Percentiles rank a stretch among this genome's conserved stretches.
These are phyloP conservation scores for Ctena decussata DNA, from an alignment of 2,888 invertebrate genomes.

Conservation along the genomic window DNA sequence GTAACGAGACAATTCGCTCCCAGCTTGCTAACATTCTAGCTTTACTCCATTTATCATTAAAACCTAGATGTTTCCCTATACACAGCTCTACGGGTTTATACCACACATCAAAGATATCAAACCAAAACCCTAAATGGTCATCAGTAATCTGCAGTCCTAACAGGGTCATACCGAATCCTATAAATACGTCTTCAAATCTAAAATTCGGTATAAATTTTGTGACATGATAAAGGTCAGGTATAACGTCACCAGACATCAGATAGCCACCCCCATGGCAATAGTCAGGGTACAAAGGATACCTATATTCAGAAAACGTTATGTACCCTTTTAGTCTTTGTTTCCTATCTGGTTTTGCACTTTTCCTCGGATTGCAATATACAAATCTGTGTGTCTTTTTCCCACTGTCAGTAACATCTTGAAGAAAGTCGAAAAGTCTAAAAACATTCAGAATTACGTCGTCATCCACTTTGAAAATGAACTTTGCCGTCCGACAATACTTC, in stretches of 20 bases:
- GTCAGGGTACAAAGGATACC: not conserved
- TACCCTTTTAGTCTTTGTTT: not conserved
- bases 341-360: not conserved
- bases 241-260: not conserved
- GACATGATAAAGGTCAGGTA: not conserved
- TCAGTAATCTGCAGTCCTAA: not conserved
- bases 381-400: no score
- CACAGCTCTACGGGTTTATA: no score
- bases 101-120: no score
- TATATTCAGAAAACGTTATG: not conserved
- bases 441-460: slow-evolving; percentile 82
- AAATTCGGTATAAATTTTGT: not conserved
- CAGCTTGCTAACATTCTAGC: no score
- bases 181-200: not conserved
- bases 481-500: slow-evolving; percentile 72
- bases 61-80: no score
- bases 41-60: no score
- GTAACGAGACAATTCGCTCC: no score
- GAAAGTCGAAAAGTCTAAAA: slow-evolving; percentile 59
- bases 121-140: not conserved
- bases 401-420: no score
- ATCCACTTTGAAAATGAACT: slow-evolving; percentile 77
- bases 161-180: not conserved
- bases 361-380: not conserved
- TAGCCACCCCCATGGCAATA: not conserved